Evolutionary conservation across 1,140 invertebrate genomes (phyloP).

Genomic region (Sogatella furcifera): DNA sequence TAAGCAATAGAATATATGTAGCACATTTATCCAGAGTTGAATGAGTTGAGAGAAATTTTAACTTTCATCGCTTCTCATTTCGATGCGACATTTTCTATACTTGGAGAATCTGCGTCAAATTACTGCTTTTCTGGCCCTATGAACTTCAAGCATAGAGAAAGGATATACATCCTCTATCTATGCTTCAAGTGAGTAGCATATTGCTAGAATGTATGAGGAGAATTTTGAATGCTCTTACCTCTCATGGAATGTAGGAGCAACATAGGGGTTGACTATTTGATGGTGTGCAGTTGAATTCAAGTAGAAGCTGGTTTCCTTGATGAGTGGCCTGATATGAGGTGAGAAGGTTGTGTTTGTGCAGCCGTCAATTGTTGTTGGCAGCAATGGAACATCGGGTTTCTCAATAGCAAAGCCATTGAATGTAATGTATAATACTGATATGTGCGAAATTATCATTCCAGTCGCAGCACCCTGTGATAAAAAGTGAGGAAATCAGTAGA

Average conservation of each 20-base stretch:
- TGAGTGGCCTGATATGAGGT: conserved; percentile 32
- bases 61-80: too few relatives aligned
- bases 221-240: conserved; percentile 10
- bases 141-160: too few relatives aligned
- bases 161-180: too few relatives aligned
- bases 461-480: conserved; percentile 43
- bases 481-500: background rate
- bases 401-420: conserved; percentile 44
- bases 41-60: too few relatives aligned
- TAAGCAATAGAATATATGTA: too few relatives aligned
- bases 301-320: conserved; percentile 10
- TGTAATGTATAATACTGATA: conserved; percentile 52
- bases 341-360: conserved; percentile 55
- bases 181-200: too few relatives aligned
- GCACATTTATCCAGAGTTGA: too few relatives aligned
- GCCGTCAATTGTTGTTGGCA: conserved; percentile 46
- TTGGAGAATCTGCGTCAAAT: too few relatives aligned
- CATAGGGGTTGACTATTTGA: conserved; percentile 14
- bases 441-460: conserved; percentile 53
- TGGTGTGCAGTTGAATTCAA: conserved; percentile 12
- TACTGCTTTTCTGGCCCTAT: too few relatives aligned
- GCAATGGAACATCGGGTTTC: conserved; percentile 31
- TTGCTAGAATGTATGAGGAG: too few relatives aligned
- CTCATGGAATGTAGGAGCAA: conserved; percentile 15
- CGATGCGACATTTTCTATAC: too few relatives aligned